Conservation (phyloP, 2,797 vertebrate species). For the Premnoplex brunnescens region DNA sequence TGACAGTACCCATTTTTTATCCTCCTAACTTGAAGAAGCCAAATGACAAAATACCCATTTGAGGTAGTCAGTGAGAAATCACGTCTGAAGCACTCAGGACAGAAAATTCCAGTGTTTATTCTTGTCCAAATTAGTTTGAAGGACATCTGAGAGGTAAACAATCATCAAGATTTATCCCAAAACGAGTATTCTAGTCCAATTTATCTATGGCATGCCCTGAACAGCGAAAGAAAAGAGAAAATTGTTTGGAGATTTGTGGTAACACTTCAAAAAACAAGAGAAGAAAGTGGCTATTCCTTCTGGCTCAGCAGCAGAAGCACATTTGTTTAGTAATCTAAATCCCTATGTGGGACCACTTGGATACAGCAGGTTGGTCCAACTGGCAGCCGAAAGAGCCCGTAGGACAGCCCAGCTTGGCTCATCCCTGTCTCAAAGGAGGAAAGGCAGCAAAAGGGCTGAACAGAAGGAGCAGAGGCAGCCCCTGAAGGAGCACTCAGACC, state of each 20-base stretch:
- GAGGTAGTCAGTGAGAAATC: neutral
- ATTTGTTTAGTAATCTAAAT: neutral
- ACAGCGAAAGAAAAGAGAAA: neutral
- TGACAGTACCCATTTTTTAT: conserved; percentile 32
- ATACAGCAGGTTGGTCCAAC: neutral
- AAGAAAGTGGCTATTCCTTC: neutral
- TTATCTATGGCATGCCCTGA: neutral
- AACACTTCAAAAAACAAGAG: neutral
- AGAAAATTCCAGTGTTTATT: conserved; percentile 28
- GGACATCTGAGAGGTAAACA: neutral
- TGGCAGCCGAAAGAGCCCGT: neutral
- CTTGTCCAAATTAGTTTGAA: conserved; percentile 3
- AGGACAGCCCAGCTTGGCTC: neutral
- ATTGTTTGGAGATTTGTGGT: neutral
- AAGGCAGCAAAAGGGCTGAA: neutral
- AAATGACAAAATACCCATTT: conserved; percentile 46
- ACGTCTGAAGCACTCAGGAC: conserved; percentile 6
- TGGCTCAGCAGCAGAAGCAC: neutral
- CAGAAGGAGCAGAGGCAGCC: neutral
- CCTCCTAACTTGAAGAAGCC: neutral
- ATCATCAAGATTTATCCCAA: neutral
- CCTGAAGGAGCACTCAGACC: neutral
- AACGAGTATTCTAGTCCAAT: neutral
- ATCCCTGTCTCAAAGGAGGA: neutral
- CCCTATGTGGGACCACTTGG: neutral